Evolutionary conservation across 2,113 vertebrate genomes (phyloP).

Genomic region (Pholis gunnellus): DNA sequence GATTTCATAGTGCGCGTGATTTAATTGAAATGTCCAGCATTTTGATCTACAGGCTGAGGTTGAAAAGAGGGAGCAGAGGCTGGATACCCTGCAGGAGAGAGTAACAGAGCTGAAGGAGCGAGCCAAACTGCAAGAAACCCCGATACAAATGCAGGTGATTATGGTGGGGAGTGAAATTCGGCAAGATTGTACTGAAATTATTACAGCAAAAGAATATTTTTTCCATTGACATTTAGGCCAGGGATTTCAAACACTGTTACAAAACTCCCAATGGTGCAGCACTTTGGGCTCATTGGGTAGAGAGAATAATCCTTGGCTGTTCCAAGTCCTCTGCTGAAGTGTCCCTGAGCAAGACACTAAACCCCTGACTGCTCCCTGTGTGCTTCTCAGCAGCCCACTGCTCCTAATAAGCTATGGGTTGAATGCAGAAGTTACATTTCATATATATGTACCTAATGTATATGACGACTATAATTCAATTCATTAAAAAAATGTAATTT

Average conservation of each 20-base stretch:
- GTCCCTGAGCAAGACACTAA: too few relatives aligned
- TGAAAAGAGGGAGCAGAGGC: constrained; percentile 86
- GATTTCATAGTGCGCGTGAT: not conserved
- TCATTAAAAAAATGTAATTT: not conserved
- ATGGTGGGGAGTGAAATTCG: not conserved
- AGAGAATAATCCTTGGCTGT: too few relatives aligned
- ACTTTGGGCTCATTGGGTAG: too few relatives aligned
- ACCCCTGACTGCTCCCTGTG: too few relatives aligned
- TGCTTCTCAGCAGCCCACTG: too few relatives aligned
- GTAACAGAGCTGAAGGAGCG: constrained; percentile 89
- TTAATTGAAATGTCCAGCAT: constrained; percentile 23
- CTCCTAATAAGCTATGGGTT: too few relatives aligned
- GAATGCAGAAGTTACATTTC: too few relatives aligned
- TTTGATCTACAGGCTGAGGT: constrained; percentile 87
- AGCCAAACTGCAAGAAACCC: constrained; percentile 86
- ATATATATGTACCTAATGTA: too few relatives aligned
- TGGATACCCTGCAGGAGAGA: constrained; percentile 89
- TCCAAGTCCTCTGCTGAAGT: too few relatives aligned
- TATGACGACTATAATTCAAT: too few relatives aligned
- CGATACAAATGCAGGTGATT: constrained; percentile 92
- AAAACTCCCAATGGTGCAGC: not conserved
- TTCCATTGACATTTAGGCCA: not conserved
- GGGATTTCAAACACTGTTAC: not conserved
- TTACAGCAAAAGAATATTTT: not conserved
- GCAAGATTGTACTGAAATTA: not conserved